Conservation (phyloP, 2,797 vertebrate species). For the Acrossocheilus fasciatus region DNA sequence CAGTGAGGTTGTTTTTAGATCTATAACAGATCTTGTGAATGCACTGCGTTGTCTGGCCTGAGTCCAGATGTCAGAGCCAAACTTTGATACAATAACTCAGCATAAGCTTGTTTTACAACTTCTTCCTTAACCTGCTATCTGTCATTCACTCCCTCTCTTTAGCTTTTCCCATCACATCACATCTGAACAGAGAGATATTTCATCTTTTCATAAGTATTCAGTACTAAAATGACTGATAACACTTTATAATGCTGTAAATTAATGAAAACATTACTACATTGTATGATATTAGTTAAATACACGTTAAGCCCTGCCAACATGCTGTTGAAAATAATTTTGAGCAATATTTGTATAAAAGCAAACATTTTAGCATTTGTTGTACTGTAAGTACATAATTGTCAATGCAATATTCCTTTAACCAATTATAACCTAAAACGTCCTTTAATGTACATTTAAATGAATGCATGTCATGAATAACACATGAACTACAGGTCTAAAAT, state of each 20-base stretch:
- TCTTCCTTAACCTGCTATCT: conserved; percentile 16
- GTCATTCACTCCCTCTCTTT: conserved; percentile 7
- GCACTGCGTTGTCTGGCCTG: background rate
- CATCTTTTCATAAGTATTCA: background rate
- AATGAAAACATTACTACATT: background rate
- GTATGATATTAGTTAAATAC: background rate
- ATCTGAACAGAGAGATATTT: conserved; percentile 18
- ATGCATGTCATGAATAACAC: background rate
- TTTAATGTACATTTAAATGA: background rate
- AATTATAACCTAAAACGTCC: background rate
- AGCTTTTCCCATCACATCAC: background rate
- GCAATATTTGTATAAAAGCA: background rate
- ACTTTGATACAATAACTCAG: background rate
- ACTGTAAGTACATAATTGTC: background rate
- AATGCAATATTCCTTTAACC: background rate
- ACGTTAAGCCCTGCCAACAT: background rate
- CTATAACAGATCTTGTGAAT: conserved; percentile 9
- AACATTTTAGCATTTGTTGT: background rate
- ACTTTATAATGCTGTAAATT: background rate
- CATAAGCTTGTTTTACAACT: conserved; percentile 21
- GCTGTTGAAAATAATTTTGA: background rate
- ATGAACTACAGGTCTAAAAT: background rate
- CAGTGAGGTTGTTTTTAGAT: conserved; percentile 17
- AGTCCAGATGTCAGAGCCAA: conserved; percentile 22
- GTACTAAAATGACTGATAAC: background rate